These are phyloP conservation scores for Perognathus longimembris DNA, from an alignment of 2,113 vertebrate species.

Conservation along the genomic window DNA sequence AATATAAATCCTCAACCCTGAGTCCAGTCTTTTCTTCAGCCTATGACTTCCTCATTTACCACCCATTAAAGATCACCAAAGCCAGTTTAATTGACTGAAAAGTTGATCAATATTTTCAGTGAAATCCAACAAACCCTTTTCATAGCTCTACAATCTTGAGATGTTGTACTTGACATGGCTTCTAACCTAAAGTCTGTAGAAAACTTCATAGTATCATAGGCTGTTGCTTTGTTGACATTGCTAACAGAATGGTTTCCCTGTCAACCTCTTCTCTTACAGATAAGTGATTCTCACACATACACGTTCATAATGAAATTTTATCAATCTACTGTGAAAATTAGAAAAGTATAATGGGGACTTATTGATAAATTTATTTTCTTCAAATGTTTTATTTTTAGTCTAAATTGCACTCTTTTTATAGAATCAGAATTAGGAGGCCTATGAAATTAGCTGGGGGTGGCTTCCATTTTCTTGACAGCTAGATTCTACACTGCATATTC, in stretches of 20 bases:
- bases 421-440: not conserved
- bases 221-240: constrained; percentile 3
- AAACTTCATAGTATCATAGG: not conserved
- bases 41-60: not conserved
- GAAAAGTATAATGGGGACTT: not conserved
- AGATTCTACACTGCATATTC: constrained; percentile 8
- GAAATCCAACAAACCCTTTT: constrained; percentile 12
- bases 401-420: constrained; percentile 23
- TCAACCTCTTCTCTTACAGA: not conserved
- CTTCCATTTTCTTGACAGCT: not conserved
- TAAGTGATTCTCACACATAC: not conserved
- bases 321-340: not conserved
- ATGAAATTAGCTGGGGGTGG: not conserved
- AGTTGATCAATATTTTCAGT: not conserved
- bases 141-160: not conserved
- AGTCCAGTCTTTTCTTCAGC: constrained; percentile 1
- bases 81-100: not conserved
- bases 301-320: constrained; percentile 31
- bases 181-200: not conserved
- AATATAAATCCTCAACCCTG: not conserved
- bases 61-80: not conserved
- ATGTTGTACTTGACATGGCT: not conserved
- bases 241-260: not conserved
- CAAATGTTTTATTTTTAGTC: constrained; percentile 4
- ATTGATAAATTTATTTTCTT: constrained; percentile 24